These are phyloP conservation scores for Heliopora coerulea DNA, from an alignment of 92 coral and sea anemone genomes.

Conservation along the genomic window DNA sequence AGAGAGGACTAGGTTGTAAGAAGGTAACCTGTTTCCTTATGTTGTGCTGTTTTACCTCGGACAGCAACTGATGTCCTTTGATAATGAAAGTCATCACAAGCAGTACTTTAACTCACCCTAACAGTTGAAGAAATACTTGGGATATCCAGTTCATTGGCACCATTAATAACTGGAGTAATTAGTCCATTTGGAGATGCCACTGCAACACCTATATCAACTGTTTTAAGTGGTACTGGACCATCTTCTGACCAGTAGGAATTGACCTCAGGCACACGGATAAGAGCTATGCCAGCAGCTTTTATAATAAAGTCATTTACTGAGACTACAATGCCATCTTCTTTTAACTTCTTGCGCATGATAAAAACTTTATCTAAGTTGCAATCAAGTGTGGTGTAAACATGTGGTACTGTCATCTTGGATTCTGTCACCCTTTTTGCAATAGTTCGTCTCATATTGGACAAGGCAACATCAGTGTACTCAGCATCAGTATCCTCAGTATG, in stretches of 20 bases:
- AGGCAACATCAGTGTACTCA: conserved; percentile 62
- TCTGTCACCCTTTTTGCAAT: conserved; percentile 81
- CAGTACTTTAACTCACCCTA: conserved; percentile 52
- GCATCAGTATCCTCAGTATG: neutral
- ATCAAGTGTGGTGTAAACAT: conserved; percentile 72
- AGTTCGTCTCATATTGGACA: conserved; percentile 64
- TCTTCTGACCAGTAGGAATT: conserved; percentile 69
- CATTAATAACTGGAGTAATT: conserved; percentile 79
- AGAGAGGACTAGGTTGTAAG: too few relatives aligned
- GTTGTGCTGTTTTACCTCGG: too few relatives aligned
- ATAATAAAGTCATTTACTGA: conserved; percentile 88
- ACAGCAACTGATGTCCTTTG: neutral
- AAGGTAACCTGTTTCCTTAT: too few relatives aligned
- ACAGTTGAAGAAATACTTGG: conserved; percentile 72
- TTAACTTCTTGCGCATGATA: conserved; percentile 49
- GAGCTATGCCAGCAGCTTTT: conserved; percentile 72
- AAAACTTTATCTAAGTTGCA: conserved; percentile 72
- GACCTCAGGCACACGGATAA: conserved; percentile 72
- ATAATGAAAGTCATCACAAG: neutral
- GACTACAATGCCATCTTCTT: conserved; percentile 61
- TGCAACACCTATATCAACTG: conserved; percentile 80
- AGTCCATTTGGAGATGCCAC: conserved; percentile 87
- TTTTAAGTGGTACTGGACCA: conserved; percentile 53
- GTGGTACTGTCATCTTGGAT: conserved; percentile 86
- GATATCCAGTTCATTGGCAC: conserved; percentile 67